phyloP scores from a whole-genome alignment of 1,140 invertebrate genomes.

The Zeugodacus cucurbitae region DNA sequence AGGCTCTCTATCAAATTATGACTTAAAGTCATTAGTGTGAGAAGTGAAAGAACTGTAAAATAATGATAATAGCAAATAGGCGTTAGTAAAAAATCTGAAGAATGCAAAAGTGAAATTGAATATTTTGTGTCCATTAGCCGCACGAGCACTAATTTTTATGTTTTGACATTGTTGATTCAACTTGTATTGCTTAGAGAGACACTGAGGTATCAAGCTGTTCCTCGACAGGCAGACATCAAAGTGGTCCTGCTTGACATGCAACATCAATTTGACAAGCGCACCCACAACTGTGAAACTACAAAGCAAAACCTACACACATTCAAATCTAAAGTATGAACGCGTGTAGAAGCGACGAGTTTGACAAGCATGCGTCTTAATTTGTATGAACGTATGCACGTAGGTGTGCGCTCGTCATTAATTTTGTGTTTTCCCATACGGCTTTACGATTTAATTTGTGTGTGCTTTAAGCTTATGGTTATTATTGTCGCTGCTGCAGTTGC shows the following conservation, averaged over 20 bases:
- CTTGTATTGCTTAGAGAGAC: neutral
- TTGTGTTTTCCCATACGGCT: neutral
- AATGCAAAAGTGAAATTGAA: neutral
- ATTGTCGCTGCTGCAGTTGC: neutral
- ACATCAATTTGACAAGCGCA: neutral
- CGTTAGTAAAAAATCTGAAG: neutral
- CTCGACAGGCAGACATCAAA: neutral
- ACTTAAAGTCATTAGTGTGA: neutral
- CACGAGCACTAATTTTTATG: neutral
- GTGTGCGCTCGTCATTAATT: neutral
- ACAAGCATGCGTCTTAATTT: neutral
- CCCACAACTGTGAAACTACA: neutral
- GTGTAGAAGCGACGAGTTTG: neutral
- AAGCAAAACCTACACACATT: no score
- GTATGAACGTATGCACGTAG: neutral
- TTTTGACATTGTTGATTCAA: neutral
- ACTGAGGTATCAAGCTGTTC: neutral
- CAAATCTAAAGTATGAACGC: neutral
- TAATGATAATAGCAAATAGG: neutral
- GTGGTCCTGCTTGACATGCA: neutral
- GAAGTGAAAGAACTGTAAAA: neutral
- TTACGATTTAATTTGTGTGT: neutral
- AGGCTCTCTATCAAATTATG: neutral
- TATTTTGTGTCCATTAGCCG: neutral
- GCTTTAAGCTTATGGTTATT: neutral